Base-by-base conservation (phyloP, 2,113 vertebrate species). In the Lophius piscatorius region DNA sequence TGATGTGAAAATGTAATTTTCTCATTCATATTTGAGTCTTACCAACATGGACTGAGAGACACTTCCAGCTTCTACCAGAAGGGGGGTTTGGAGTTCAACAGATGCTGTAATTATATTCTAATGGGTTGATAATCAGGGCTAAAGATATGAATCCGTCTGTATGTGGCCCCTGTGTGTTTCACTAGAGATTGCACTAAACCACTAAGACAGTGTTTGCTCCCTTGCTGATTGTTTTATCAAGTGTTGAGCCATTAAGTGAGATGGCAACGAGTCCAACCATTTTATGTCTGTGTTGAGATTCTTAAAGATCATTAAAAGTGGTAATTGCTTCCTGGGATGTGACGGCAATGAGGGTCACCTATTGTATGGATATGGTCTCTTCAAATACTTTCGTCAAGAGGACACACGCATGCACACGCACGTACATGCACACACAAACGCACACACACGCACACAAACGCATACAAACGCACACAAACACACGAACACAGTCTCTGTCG, bases 151-250 rank as follows among this genome's bases (percentile, higher is more conserved):
- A 63, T 67, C 52, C 38, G 21, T 36, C 40, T 65, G 49, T 31
- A 16, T 46, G 24, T 40, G 35, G 14, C 41, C 41, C 21, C 21
- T 38, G 47, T 14, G 18, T 58, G 51, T 20, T 12, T 62, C 52
- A 64, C 49, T 13, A 18, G 50, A 76, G 49, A 75, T 34, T 54
- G 54, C 42, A 62, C 66, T 66, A 51, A 63, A 68, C 67, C 34
- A 72, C 64, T 63, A 70, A 70, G 48, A 56, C 22, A 34, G 26
- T 60, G 70, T 72, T 76, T 83, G 69, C 42, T 80, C 59, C 59
- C 64, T 24, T 62, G 57, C 45, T 70, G 33, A 63, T 57, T 73
- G 63, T 62, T 7, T 35, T 38, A 72, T 71, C 50, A 60, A 48
- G 62, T 31, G 34, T 75, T 48, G 8, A 76, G 57, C 69, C 63